Base-by-base conservation (phyloP, 1,140 invertebrate genomes). In the Drosophila yakuba region DNA sequence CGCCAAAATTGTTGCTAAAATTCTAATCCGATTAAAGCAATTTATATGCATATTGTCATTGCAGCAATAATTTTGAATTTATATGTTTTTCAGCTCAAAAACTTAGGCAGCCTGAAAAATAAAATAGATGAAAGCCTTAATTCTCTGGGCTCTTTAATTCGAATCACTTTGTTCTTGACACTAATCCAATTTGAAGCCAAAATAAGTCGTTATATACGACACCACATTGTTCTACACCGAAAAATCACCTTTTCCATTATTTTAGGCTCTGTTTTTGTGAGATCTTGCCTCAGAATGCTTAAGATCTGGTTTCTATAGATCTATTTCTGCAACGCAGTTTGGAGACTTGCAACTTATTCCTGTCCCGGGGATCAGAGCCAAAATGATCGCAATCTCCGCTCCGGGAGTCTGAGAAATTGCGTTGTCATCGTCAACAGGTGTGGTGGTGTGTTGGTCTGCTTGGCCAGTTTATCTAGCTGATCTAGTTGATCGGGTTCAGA, bases 401-500 rank as follows among this genome's bases (percentile, higher is more conserved):
- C 17, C 35, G 1, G 2, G 28, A 50, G 2, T 35, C 48, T n/a
- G n/a, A 5, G n/a, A 2, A 60, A 41, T 39, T 75, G 71, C 54
- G 43, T 35, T 39, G 43, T 50, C 32, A 71, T 20, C n/a, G 43
- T n/a, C 36, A 48, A 28, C 45, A 45, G 47, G 52, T 52, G 55
- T 41, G 17, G 32, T 44, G 20, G 20, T 20, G 20, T 20, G 20
- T 20, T 20, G 47, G 52, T 52, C 50, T 41, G 17, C 38, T 44
- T 28, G 41, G 32, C 47, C 41, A 12, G 35, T 44, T 15, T 15
- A 51, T 17, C 28, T 51, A 51, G 48, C 48, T 35, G 48, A 56
- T 63, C 50, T 41, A 59, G 38, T 56, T 56, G 38, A 55, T 25
- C 41, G 15, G 35, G 32, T 57, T 23, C 15, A 55, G 15, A 58